phyloP scores from a whole-genome alignment of 2,888 invertebrate species.

The Barypeithes pellucidus region DNA sequence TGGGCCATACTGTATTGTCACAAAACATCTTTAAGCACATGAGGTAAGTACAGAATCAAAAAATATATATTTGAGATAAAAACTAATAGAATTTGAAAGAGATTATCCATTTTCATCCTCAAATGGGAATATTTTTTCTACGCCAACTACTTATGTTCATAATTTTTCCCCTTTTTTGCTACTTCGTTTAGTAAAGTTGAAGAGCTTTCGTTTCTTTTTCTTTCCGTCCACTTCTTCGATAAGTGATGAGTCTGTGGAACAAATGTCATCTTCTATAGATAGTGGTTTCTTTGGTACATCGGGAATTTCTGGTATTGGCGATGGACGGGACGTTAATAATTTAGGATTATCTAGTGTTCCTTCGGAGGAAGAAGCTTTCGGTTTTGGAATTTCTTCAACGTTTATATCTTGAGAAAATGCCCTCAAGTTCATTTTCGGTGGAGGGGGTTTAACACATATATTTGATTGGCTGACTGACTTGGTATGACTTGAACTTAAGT shows the following conservation, averaged over 20 bases:
- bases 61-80: slow-evolving; percentile 7
- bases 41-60: slow-evolving; percentile 16
- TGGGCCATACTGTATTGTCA: slow-evolving; percentile 7
- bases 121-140: slow-evolving; percentile 20
- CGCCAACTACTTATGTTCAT: slow-evolving; percentile 17
- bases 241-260: slow-evolving; percentile 81
- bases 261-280: slow-evolving; percentile 77
- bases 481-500: slow-evolving; percentile 56
- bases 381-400: slow-evolving; percentile 63
- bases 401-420: slow-evolving; percentile 73
- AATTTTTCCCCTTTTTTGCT: slow-evolving; percentile 54
- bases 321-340: slow-evolving; percentile 13
- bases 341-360: slow-evolving; percentile 34
- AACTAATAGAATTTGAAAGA: slow-evolving; percentile 5
- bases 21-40: slow-evolving; percentile 2
- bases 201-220: slow-evolving; percentile 77
- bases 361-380: slow-evolving; percentile 66
- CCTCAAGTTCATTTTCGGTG: slow-evolving; percentile 67
- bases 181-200: slow-evolving; percentile 75
- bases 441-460: slow-evolving; percentile 58
- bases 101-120: background rate
- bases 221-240: slow-evolving; percentile 78
- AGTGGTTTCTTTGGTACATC: slow-evolving; percentile 58
- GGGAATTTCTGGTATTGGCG: slow-evolving; percentile 34
- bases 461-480: slow-evolving; percentile 67